These are phyloP conservation scores for Fistularia tabacaria DNA, from an alignment of 2,797 vertebrate species.

Conservation along the genomic window DNA sequence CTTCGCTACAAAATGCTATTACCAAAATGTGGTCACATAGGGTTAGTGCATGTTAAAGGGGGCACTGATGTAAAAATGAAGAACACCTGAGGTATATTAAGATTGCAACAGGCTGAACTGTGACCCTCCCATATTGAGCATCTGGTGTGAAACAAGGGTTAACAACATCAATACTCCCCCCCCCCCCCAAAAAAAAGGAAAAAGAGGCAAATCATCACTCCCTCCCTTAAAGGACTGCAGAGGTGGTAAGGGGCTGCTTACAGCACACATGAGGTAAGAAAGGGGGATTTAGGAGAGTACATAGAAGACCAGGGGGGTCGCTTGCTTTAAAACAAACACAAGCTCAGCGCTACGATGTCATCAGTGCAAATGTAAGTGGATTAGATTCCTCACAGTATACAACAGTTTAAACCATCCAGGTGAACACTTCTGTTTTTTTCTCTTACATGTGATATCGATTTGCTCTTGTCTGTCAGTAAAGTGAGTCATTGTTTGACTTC, in stretches of 20 bases:
- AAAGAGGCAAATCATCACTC: constrained; percentile 31
- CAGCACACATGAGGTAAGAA: constrained; percentile 38
- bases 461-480: constrained; percentile 73
- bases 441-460: constrained; percentile 76
- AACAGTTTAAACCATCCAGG: constrained; percentile 53
- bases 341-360: constrained; percentile 28
- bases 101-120: constrained; percentile 70
- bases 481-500: constrained; percentile 73
- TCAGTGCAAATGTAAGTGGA: constrained; percentile 41
- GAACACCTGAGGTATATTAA: constrained; percentile 77
- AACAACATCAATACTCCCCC: constrained; percentile 62
- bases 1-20: constrained; percentile 32
- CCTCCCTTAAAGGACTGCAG: constrained; percentile 21
- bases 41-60: constrained; percentile 31
- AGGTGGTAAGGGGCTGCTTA: constrained; percentile 22
- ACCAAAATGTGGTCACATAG: constrained; percentile 41
- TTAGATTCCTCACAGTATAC: constrained; percentile 48
- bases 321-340: constrained; percentile 43
- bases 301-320: constrained; percentile 24
- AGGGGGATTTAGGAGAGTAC: constrained; percentile 26
- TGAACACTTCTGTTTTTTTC: constrained; percentile 55
- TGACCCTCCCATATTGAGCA: constrained; percentile 71
- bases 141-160: constrained; percentile 80
- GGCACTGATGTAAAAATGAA: constrained; percentile 50
- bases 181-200: constrained; percentile 1